Evolutionary conservation across 2,888 invertebrate genomes (phyloP), one percentile per base, ranked within the genome.

Genomic region (Noctua janthina): DNA sequence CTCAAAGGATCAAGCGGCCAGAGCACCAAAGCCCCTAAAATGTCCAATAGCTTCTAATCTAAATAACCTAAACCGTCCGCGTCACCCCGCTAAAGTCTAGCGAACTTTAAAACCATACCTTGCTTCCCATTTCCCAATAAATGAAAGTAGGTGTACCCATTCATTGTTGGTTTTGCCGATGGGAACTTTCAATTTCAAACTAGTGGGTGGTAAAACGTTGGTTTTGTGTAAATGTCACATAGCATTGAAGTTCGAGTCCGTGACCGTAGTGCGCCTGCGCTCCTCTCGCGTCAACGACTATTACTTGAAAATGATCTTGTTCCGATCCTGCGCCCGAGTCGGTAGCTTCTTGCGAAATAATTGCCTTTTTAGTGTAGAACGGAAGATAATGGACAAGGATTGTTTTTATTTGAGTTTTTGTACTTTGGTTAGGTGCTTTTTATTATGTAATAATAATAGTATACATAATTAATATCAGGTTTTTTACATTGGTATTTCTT

Each of bases 161-260:
- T 79, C 82, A 84, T 87, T 80, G 87, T 87, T 82, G 71, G 76
- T 79, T 79, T 84, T 77, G 82, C 70, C 76, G 69, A 76, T 83
- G 72, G 81, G 84, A 87, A 87, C 88, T 89, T 89, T 89, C 87
- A 89, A 91, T 89, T 90, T 82, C 78, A 85, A 81, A 80, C 77
- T 78, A 83, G 84, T 89, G 87, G 88, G 87, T 87, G 87, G 89
- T 78, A 90, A 87, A 88, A 87, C 88, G 85, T 88, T 85, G 85
- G 85, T 89, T 88, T 91, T 85, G 84, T 89, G 89, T 87, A 94
- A 94, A 94, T 94, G 93, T 91, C 94, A 92, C 88, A 90, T 91
- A 90, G 91, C 91, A 90, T 88, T 91, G 93, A 92, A 94, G 93
- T 92, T 93, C 93, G 90, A 90, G 94, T 93, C 95, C 95, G 91